Evolutionary conservation across 2,888 invertebrate genomes (phyloP).

Genomic region (Apodemia duryi): DNA sequence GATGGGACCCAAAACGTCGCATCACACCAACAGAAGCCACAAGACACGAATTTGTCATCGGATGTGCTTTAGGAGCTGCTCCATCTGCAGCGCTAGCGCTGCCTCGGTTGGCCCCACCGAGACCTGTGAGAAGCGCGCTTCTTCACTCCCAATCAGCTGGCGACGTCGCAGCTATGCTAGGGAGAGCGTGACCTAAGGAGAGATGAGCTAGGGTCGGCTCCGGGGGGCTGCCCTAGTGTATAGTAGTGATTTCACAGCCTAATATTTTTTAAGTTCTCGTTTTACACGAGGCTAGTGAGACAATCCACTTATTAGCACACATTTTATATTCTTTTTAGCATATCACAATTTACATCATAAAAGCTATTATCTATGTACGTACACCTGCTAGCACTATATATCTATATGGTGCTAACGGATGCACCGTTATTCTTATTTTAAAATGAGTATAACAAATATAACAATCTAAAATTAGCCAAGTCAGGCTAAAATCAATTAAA

Average conservation of each 20-base stretch:
- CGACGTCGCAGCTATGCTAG: slow-evolving; percentile 82
- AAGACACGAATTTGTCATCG: slow-evolving; percentile 89
- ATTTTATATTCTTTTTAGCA: too few species aligned
- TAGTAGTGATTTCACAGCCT: not conserved
- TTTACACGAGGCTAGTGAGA: not conserved
- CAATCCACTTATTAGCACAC: not conserved
- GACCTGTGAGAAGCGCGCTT: slow-evolving; percentile 59
- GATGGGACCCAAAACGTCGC: too few species aligned
- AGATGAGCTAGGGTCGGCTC: slow-evolving; percentile 48
- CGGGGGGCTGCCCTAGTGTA: slow-evolving; percentile 24
- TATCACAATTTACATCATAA: too few species aligned
- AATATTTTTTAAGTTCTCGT: slow-evolving; percentile 1
- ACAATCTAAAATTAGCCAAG: too few species aligned
- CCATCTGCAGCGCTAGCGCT: slow-evolving; percentile 71
- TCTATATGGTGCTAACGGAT: too few species aligned
- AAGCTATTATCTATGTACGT: too few species aligned
- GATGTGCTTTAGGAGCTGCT: slow-evolving; percentile 60
- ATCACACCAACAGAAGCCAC: slow-evolving; percentile 95
- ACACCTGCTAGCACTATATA: too few species aligned
- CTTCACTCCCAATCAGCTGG: slow-evolving; percentile 83
- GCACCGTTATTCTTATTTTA: too few species aligned
- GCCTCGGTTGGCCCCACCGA: slow-evolving; percentile 56
- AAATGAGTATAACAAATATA: too few species aligned
- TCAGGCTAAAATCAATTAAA: too few species aligned
- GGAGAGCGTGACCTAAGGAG: slow-evolving; percentile 78